phyloP scores from a whole-genome alignment of 2,797 vertebrate species.

The Buphagus erythrorhynchus region DNA sequence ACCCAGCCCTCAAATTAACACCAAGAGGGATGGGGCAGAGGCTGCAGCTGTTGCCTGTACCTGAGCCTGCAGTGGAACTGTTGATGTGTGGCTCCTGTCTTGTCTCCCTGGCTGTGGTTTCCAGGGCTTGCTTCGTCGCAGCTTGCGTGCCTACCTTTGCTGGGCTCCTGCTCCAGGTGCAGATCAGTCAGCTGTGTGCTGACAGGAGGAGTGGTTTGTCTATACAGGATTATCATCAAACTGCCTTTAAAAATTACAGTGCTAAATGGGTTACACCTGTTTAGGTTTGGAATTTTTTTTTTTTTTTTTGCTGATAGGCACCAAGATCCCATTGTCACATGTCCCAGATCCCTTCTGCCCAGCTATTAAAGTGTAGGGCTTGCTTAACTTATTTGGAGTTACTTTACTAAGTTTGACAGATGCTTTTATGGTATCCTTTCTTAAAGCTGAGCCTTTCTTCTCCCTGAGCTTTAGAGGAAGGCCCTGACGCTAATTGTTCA shows the following conservation, averaged over 20 bases:
- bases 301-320: background rate
- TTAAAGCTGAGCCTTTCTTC: background rate
- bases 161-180: background rate
- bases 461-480: background rate
- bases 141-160: background rate
- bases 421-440: background rate
- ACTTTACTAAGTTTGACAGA: background rate
- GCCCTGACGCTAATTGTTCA: background rate
- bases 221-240: background rate
- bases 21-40: background rate
- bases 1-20: background rate
- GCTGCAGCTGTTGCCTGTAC: background rate
- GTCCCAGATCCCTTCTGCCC: background rate
- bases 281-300: background rate
- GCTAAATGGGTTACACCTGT: background rate
- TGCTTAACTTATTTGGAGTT: background rate
- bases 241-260: background rate
- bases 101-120: background rate
- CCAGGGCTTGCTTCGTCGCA: background rate
- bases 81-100: background rate
- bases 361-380: background rate
- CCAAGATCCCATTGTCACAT: background rate
- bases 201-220: background rate
- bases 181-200: background rate
- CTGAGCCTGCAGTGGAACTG: fast-evolving